Conservation (phyloP, 2,888 invertebrate species). For the Drosophila antonietae region DNA sequence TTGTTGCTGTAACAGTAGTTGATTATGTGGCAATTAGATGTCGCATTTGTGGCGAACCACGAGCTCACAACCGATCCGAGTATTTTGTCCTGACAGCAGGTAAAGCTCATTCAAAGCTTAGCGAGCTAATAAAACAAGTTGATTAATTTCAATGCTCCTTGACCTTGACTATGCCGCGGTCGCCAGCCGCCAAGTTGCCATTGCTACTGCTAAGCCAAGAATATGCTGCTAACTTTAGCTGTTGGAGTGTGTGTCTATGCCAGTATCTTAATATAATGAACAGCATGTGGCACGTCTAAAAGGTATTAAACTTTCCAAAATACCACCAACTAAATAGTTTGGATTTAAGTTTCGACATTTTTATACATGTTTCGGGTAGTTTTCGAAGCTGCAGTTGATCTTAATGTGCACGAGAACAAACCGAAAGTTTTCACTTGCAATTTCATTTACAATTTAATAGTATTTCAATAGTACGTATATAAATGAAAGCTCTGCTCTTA, state of each 20-base stretch:
- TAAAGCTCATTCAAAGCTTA: slow-evolving; percentile 49
- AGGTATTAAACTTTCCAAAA: slow-evolving; percentile 55
- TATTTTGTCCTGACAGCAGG: slow-evolving; percentile 57
- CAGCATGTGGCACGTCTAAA: slow-evolving; percentile 38
- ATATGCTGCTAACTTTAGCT: slow-evolving; percentile 25
- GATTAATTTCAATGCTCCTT: slow-evolving; percentile 57
- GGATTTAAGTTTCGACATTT: slow-evolving; percentile 30
- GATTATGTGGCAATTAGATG: slow-evolving; percentile 78
- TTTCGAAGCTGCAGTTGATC: slow-evolving; percentile 22
- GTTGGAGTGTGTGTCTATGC: slow-evolving; percentile 15
- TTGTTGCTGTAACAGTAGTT: slow-evolving; percentile 31
- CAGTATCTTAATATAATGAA: slow-evolving; percentile 48
- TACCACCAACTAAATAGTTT: slow-evolving; percentile 33
- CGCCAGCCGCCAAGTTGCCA: background rate
- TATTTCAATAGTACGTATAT: too few species aligned
- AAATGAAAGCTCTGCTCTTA: background rate
- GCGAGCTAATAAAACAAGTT: slow-evolving; percentile 72
- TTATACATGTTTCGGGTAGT: slow-evolving; percentile 28
- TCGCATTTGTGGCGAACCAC: slow-evolving; percentile 67
- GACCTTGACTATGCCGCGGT: slow-evolving; percentile 49
- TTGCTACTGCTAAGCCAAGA: slow-evolving; percentile 23
- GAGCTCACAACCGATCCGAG: slow-evolving; percentile 54
- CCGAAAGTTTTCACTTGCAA: slow-evolving; percentile 1
- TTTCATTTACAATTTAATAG: background rate
- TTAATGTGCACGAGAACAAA: background rate